These are phyloP conservation scores for Drosophila rhopaloa DNA, from an alignment of 1,140 invertebrate species.

Conservation along the genomic window DNA sequence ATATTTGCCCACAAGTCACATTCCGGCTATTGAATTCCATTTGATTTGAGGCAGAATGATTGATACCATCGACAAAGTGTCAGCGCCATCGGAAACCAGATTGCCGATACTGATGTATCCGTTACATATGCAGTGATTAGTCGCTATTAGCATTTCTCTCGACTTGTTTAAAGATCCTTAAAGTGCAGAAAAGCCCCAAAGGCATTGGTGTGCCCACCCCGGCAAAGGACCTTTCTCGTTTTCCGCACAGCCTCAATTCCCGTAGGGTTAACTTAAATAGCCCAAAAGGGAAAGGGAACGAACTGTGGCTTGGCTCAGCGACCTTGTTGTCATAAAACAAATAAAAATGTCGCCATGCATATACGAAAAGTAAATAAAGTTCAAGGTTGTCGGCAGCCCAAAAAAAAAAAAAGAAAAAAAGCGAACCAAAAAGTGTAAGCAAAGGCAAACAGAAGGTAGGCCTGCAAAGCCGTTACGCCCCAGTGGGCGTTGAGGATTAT, in stretches of 20 bases:
- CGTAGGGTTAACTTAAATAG: conserved; percentile 41
- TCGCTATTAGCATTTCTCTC: conserved; percentile 28
- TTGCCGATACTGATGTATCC: conserved; percentile 18
- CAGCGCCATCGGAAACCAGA: neutral
- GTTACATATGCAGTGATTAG: conserved; percentile 9
- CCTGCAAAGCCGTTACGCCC: conserved; percentile 43
- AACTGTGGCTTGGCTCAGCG: conserved; percentile 22
- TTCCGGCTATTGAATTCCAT: conserved; percentile 37
- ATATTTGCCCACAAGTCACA: conserved; percentile 34
- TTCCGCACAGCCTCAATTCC: conserved; percentile 45
- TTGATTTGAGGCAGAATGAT: conserved; percentile 27
- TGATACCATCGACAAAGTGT: conserved; percentile 29
- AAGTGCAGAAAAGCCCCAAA: conserved; percentile 14
- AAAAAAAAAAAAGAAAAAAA: conserved; percentile 15
- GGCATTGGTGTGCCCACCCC: conserved; percentile 6
- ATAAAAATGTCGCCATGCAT: conserved; percentile 75
- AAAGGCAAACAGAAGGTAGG: conserved; percentile 55
- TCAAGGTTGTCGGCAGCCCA: conserved; percentile 67
- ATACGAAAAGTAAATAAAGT: conserved; percentile 79
- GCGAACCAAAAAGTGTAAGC: conserved; percentile 38
- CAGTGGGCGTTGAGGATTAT: conserved; percentile 59
- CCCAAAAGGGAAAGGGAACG: neutral
- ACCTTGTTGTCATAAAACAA: conserved; percentile 76
- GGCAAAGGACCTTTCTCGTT: neutral
- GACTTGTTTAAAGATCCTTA: conserved; percentile 40